phyloP scores from a whole-genome alignment of 2,888 invertebrate genomes.

The Endomychus coccineus region DNA sequence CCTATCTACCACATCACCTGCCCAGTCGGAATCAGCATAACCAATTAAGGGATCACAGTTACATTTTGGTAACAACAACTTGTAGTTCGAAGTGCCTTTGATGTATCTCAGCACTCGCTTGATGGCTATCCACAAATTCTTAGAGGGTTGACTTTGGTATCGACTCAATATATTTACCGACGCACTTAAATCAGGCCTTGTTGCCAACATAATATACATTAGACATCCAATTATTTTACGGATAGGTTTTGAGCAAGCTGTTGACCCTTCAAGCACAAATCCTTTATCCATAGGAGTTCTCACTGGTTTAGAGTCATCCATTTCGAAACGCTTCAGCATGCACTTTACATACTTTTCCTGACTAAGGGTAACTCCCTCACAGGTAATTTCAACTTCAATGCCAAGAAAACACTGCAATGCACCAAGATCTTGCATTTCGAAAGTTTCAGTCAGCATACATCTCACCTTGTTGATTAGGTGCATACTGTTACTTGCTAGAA shows the following conservation, averaged over 20 bases:
- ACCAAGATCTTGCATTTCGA: slow-evolving; percentile 29
- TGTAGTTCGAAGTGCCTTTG: slow-evolving; percentile 15
- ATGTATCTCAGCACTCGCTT: slow-evolving; percentile 20
- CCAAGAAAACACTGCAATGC: slow-evolving; percentile 24
- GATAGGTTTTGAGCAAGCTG: slow-evolving; percentile 4
- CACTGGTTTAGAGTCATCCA: slow-evolving; percentile 24
- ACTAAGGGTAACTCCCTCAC: slow-evolving; percentile 21
- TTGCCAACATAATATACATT: slow-evolving; percentile 17
- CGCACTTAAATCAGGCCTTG: slow-evolving; percentile 15
- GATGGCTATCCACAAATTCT: slow-evolving; percentile 14
- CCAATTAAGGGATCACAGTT: no score
- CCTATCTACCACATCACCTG: slow-evolving; percentile 23
- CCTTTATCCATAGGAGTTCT: slow-evolving; percentile 2
- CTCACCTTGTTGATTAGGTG: slow-evolving; percentile 20
- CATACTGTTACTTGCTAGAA: slow-evolving; percentile 21
- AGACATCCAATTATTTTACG: slow-evolving; percentile 18
- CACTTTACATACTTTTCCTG: slow-evolving; percentile 25
- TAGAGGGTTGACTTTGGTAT: slow-evolving; percentile 16
- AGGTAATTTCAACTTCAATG: slow-evolving; percentile 23
- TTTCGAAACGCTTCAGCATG: slow-evolving; percentile 25
- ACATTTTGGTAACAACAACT: slow-evolving; percentile 8
- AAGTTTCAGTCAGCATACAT: slow-evolving; percentile 20
- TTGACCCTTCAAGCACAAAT: neutral
- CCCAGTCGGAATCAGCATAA: no score
- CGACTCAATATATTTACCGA: slow-evolving; percentile 16